Conservation (phyloP, 2,113 vertebrate genomes). For the Abramis brama region DNA sequence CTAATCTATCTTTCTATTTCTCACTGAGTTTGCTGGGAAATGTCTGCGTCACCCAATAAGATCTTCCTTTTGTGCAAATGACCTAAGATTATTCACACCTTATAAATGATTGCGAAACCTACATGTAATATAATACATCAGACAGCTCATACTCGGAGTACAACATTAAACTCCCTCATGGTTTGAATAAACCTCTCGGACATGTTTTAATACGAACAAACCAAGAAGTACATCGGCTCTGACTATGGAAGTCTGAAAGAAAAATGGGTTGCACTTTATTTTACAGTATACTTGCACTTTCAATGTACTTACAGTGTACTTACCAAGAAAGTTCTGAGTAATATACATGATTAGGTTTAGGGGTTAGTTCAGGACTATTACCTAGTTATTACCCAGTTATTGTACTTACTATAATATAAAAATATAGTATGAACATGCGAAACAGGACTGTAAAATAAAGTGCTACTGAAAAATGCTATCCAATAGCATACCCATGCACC, state of each 20-base stretch:
- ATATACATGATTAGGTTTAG: too few relatives aligned
- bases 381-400: too few relatives aligned
- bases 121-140: neutral
- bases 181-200: neutral
- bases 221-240: neutral
- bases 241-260: neutral
- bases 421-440: too few relatives aligned
- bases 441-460: too few relatives aligned
- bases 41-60: neutral
- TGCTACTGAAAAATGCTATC: too few relatives aligned
- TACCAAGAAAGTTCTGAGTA: too few relatives aligned
- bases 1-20: neutral
- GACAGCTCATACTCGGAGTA: neutral
- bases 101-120: neutral
- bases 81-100: neutral
- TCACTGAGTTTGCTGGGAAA: constrained; percentile 3
- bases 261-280: neutral
- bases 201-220: neutral
- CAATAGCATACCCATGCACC: neutral
- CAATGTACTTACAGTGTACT: too few relatives aligned
- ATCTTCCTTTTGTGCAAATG: neutral
- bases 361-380: too few relatives aligned
- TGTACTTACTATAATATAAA: too few relatives aligned
- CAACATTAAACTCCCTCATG: neutral
- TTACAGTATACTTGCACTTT: too few relatives aligned